Conservation (phyloP, 1,140 invertebrate genomes). For the Caenorhabditis remanei region DNA sequence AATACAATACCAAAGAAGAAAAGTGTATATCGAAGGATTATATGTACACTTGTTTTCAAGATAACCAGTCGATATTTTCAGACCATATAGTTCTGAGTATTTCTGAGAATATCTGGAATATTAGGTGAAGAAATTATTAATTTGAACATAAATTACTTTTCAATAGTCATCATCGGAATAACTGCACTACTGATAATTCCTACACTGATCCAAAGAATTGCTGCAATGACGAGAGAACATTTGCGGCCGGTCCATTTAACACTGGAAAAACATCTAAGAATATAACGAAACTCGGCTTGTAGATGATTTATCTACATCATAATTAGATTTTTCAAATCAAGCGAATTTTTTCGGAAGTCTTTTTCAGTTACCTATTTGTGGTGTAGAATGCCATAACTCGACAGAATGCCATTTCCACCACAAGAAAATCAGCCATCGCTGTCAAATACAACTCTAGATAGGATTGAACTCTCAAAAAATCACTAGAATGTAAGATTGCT, state of each 20-base stretch:
- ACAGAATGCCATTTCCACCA: constrained; percentile 1
- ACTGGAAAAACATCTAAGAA: background rate
- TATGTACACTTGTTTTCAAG: background rate
- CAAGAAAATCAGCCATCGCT: background rate
- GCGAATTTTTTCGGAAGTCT: background rate
- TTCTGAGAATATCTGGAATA: background rate
- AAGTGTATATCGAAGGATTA: background rate
- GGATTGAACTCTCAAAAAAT: background rate
- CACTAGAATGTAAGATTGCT: background rate
- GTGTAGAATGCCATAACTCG: background rate
- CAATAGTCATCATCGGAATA: background rate
- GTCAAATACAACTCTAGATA: background rate
- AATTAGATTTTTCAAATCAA: no score
- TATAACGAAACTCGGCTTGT: no score
- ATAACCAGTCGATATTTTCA: background rate
- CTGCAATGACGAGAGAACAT: background rate
- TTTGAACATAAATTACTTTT: background rate
- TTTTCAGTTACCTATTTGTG: background rate
- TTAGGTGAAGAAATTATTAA: background rate
- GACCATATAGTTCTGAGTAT: background rate
- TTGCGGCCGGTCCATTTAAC: background rate
- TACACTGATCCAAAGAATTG: background rate
- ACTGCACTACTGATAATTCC: background rate
- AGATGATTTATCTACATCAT: no score
- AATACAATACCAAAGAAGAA: background rate